Evolutionary conservation across 2,113 vertebrate genomes (phyloP), one percentile per base, ranked within the genome.

Genomic region (Gambusia holbrooki): DNA sequence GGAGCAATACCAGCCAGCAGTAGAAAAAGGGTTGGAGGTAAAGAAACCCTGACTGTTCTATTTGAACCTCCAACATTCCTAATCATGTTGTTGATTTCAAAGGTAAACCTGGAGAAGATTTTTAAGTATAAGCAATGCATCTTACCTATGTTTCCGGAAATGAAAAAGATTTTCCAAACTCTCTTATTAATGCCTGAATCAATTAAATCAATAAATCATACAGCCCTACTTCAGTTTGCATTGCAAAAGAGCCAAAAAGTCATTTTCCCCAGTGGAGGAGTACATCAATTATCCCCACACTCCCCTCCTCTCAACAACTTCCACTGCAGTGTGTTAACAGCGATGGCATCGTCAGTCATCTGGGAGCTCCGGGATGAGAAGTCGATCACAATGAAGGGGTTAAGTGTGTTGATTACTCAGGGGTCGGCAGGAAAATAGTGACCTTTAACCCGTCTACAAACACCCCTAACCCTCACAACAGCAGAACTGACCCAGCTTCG

Each of bases 301-400:
- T 74, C 67, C 71, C 54, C 48, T 37, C 27, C 0, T 83, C 80
- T 75, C 58, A 81, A 74, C 78, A 62, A 76, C 79, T 79, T 61
- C 58, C 2, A 1, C 72, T 42, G 42, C 79, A 78, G 73, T 83
- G 0, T 71, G 68, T 91, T 81, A 85, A 79, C 74, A 70, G 62
- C 51, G 33, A 42, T 1, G 40, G 12, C 66, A 1, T 42, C 66
- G 35, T 61, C 62, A 40, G 74, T 87, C 87, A 86, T 78, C 70
- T 65, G 82, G 83, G 84, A 87, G 73, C 72, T 74, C 73, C 27
- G 27, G 33, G 71, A 87, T 84, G 83, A 77, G 86, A 69, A 70
- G 91, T 93, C 91, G 91, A 64, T 90, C 70, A 71, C 66, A 85
- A 84, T 82, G 83, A 90, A 89, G 89, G 93, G 93, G 92, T 93